These are phyloP conservation scores for Phymorhynchus buccinoides DNA, from an alignment of 1,140 invertebrate species.

Conservation along the genomic window DNA sequence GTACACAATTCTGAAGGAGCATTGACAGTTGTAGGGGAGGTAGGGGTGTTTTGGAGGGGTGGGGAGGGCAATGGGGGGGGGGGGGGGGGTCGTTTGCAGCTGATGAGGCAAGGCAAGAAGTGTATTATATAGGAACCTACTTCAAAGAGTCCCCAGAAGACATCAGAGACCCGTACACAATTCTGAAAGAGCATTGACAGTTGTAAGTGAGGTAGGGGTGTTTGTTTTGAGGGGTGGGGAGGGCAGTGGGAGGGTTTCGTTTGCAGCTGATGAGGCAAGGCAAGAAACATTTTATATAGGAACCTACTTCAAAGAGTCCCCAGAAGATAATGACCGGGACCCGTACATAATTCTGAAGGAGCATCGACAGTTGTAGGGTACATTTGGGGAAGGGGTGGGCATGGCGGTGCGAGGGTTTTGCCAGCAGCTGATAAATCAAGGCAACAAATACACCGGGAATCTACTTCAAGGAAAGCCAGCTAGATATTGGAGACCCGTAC, in stretches of 20 bases:
- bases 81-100: background rate
- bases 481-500: background rate
- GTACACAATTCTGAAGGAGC: background rate
- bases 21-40: background rate
- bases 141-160: background rate
- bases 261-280: no score
- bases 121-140: background rate
- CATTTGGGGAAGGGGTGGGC: no score
- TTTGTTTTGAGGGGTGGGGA: no score
- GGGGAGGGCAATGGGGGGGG: background rate
- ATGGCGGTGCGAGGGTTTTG: no score
- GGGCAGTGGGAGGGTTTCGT: no score
- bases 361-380: no score
- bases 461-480: background rate
- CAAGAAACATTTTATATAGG: no score
- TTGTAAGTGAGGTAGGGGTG: no score
- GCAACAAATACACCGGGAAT: background rate
- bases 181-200: slow-evolving; percentile 1
- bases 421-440: no score
- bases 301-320: no score
- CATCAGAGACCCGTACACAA: background rate
- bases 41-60: background rate
- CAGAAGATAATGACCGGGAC: no score
- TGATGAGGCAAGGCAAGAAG: background rate
- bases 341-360: no score